Base-by-base conservation (phyloP, 2,888 invertebrate genomes). In the Celastrina argiolus region DNA sequence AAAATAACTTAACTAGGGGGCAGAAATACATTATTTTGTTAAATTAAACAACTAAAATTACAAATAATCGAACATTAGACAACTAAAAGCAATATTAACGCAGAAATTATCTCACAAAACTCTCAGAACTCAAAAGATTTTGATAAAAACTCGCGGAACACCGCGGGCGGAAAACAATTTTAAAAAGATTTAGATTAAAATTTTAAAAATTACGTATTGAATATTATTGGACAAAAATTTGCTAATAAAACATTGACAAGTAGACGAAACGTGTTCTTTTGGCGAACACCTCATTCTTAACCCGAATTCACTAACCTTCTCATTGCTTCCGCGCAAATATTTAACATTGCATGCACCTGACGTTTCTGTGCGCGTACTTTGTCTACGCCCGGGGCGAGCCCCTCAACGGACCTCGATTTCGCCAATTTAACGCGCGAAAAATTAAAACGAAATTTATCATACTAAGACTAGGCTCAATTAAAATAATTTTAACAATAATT, bases 1-100 rank as follows among this genome's bases (percentile, higher is more conserved):
- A 89, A 89, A 89, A 89, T 88, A 90, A 90, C 90, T 89, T 88
- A 90, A 88, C 87, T 86, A 87, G 81, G 85, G 83, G 86, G 89
- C 85, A 88, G 84, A 89, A 91, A 88, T 89, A 90, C 89, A 88
- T 78, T 89, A 88, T 85, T 88, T 88, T 86, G 87, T 87, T 88
- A 87, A 85, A 85, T 85, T 88, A 87, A 83, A 82, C 78, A 82
- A 83, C 84, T 88, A 85, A 84, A 82, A 81, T 82, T 87, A 87
- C 71, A 86, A 51, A 82, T 85, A 87, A 74, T 85, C 86, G 87
- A 87, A 87, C 86, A 88, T 88, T 82, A 80, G 84, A 81, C 76
- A 85, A 78, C 84, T 88, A 88, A 86, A 88, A 87, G 86, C 86
- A 87, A 85, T 80, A 81, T 79, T 80, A 80, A 81, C 82, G 76